These are phyloP conservation scores for Rhynchomys soricoides DNA, from an alignment of 2,113 vertebrate genomes.

Conservation along the genomic window DNA sequence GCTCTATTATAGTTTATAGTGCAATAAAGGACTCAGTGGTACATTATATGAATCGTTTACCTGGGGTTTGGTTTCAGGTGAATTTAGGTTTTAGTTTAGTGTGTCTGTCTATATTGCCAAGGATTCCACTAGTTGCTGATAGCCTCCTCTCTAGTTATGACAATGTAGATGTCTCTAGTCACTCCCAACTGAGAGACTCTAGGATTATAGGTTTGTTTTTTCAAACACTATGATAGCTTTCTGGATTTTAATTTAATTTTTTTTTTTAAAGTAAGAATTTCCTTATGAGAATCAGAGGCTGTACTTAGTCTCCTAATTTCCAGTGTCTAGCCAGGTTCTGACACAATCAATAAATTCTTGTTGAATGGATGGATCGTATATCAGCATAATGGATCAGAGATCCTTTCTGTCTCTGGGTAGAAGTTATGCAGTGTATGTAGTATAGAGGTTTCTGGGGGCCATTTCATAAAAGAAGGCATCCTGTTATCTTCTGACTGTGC, in stretches of 20 bases:
- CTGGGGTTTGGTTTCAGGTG: slow-evolving; percentile 7
- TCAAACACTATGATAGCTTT: slow-evolving; percentile 16
- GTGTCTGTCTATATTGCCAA: not conserved
- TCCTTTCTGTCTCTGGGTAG: not conserved
- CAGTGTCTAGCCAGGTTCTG: not conserved
- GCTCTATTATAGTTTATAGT: not conserved
- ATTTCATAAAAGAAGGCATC: not conserved
- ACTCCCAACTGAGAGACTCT: not conserved
- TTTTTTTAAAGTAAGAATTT: not conserved
- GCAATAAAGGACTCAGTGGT: not conserved
- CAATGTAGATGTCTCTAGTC: not conserved
- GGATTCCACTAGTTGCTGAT: not conserved
- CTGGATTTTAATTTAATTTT: not conserved
- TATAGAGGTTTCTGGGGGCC: slow-evolving; percentile 19
- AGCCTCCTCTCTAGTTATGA: not conserved
- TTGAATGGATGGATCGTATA: slow-evolving; percentile 31
- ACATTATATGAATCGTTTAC: not conserved
- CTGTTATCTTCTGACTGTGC: not conserved
- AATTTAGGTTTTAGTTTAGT: not conserved
- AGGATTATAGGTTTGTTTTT: not conserved
- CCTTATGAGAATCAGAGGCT: not conserved
- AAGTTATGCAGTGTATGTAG: not conserved
- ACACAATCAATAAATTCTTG: slow-evolving; percentile 30
- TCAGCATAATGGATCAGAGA: slow-evolving; percentile 3
- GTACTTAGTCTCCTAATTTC: not conserved